A percentile compares a stretch with the other conserved stretches of the same genome.
These are phyloP conservation scores for Tetanocera ferruginea DNA, from an alignment of 2,888 invertebrate species.

Conservation along the genomic window DNA sequence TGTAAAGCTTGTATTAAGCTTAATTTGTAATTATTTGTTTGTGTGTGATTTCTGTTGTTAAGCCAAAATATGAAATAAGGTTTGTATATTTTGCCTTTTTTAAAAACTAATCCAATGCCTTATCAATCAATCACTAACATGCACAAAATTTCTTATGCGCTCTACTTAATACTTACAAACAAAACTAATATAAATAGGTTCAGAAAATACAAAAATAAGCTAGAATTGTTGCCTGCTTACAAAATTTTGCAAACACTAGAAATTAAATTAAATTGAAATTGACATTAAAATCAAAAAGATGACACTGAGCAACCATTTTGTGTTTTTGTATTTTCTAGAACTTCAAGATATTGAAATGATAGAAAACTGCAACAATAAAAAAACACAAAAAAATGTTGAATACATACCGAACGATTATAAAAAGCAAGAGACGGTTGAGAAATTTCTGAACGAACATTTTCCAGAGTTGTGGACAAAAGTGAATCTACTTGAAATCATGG, in stretches of 20 bases:
- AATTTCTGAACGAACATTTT: slow-evolving; percentile 48
- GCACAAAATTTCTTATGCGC: not conserved
- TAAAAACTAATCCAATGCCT: not conserved
- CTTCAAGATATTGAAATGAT: slow-evolving; percentile 7
- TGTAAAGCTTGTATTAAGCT: no score
- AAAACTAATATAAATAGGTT: not conserved
- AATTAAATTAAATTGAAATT: not conserved
- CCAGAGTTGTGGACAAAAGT: slow-evolving; percentile 42
- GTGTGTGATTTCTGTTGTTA: no score
- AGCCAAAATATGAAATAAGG: not conserved
- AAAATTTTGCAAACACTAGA: not conserved
- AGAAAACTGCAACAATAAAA: not conserved
- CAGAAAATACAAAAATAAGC: slow-evolving; percentile 2
- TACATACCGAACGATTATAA: slow-evolving; percentile 52
- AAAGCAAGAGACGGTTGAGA: slow-evolving; percentile 45
- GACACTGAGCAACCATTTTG: not conserved
- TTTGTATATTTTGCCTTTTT: not conserved
- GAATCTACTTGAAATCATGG: slow-evolving; percentile 47
- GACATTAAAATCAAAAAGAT: not conserved
- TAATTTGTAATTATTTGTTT: not conserved
- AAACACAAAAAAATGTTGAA: slow-evolving; percentile 36
- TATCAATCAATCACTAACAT: not conserved
- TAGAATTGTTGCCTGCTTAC: not conserved
- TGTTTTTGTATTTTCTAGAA: slow-evolving; percentile 38
- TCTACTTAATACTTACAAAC: not conserved